Evolutionary conservation across 1,140 invertebrate genomes (phyloP).

Genomic region (Nasonia giraulti): DNA sequence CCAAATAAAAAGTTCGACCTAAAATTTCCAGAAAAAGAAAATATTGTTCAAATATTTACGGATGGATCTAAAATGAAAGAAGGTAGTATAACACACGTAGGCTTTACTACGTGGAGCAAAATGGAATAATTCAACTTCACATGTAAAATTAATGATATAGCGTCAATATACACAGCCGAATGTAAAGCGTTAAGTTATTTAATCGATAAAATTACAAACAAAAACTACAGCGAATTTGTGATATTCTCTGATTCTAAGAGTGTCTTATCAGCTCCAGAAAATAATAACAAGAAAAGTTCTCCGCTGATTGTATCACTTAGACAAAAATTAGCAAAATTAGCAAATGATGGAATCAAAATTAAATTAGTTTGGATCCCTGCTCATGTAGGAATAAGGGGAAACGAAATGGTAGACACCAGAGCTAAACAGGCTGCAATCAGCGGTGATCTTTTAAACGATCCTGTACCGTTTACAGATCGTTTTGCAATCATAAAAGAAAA

Average conservation of each 20-base stretch:
- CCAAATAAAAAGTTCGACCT: too few species aligned
- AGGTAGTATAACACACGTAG: too few species aligned
- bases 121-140: too few species aligned
- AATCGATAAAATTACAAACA: neutral
- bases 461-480: constrained; percentile 38
- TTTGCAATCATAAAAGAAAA: constrained; percentile 18
- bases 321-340: constrained; percentile 6
- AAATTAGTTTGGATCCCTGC: constrained; percentile 41
- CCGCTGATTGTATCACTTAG: neutral
- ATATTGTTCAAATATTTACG: too few species aligned
- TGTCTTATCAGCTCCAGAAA: neutral
- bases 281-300: constrained; percentile 18
- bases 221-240: neutral
- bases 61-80: too few species aligned
- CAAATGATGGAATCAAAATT: neutral
- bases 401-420: constrained; percentile 38
- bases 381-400: constrained; percentile 44
- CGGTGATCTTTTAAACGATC: neutral
- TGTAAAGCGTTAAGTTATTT: too few species aligned
- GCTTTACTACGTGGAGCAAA: too few species aligned
- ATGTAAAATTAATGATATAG: too few species aligned
- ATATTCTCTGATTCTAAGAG: constrained; percentile 41
- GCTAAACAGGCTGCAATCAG: constrained; percentile 31
- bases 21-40: too few species aligned
- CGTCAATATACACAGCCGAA: too few species aligned